Base-by-base conservation (phyloP, 35 echinoderm and acorn worm species). In the Heliocidaris tuberculata region DNA sequence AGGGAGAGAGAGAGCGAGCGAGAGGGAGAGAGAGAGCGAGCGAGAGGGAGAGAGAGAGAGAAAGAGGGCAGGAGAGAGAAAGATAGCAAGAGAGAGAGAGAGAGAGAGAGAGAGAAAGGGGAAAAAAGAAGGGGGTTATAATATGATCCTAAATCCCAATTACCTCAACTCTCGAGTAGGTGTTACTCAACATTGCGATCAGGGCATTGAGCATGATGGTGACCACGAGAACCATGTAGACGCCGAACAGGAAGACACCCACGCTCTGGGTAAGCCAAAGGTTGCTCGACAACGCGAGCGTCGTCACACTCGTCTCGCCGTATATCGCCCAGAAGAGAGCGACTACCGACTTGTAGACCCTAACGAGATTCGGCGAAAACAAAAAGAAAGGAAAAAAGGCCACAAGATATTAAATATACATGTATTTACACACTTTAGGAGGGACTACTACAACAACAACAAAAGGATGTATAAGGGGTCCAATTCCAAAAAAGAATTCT, bases 171-270 rank as follows among this genome's bases (percentile, higher is more conserved):
- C 85, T 29, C 5, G 95, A 94, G 65, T 95, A 97, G 17, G 96
- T 97, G 59, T 95, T 95, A 59, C 96, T 97, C 94, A 97, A 78
- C 96, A 97, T 97, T 9, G 96, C 96, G 29, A 97, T 95, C 19
- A 97, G 78, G 42, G 95, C 95, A 87, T 97, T 97, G 1, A 97
- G 87, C 32, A 97, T 52, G 54, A 97, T 86, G 48, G 93, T 97
- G 52, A 95, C 86, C 2, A 93, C 92, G 86, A 97, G 31, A n/a
- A 94, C 42, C 31, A 94, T 30, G 90, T 95, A 97, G 24, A 60
- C 15, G 4, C 95, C 96, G 86, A 61, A 97, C 30, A 95, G 93
- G 90, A 97, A 0, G 6, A 70, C 30, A 8, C 96, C 96, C 7
- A 95, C 59, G 30, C 16, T 15, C 47, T 94, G 88, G 2, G 96